A percentile compares a stretch with the other conserved stretches of the same genome.
phyloP scores from a whole-genome alignment of 2,888 invertebrate genomes.

The Dicroscelio sp. region DNA sequence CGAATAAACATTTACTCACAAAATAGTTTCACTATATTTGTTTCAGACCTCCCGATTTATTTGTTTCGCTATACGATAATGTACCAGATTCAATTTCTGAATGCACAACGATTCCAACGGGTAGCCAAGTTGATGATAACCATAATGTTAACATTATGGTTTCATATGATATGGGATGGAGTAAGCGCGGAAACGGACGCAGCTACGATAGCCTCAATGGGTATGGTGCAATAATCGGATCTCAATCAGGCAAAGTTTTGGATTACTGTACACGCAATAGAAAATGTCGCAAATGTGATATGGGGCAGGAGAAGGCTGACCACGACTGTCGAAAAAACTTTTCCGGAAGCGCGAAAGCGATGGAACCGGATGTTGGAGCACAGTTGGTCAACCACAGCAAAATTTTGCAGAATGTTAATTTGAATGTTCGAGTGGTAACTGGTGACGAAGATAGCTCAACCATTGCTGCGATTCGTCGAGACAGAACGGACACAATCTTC shows the following conservation, averaged over 20 bases:
- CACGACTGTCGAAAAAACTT: constrained; percentile 52
- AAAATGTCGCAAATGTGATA: constrained; percentile 40
- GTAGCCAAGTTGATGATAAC: too few species aligned
- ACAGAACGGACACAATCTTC: neutral
- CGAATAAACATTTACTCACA: too few species aligned
- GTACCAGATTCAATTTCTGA: too few species aligned
- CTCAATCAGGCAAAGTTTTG: constrained; percentile 81
- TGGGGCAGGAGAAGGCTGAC: constrained; percentile 22
- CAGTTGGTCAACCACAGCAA: constrained; percentile 76
- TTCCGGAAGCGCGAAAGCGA: constrained; percentile 56
- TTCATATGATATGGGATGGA: constrained; percentile 85
- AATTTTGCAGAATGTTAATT: constrained; percentile 73
- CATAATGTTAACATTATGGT: too few species aligned
- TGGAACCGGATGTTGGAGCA: constrained; percentile 84
- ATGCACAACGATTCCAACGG: too few species aligned
- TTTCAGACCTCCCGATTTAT: too few species aligned
- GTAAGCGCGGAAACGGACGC: constrained; percentile 79
- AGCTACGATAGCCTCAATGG: constrained; percentile 83
- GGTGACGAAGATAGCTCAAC: constrained; percentile 85
- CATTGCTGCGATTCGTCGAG: constrained; percentile 79
- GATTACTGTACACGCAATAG: constrained; percentile 77
- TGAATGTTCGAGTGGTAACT: constrained; percentile 78
- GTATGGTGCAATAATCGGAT: constrained; percentile 83
- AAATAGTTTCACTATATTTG: too few species aligned
- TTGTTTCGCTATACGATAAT: too few species aligned